Conservation (phyloP, 2,113 vertebrate genomes). For the Axis porcinus region DNA sequence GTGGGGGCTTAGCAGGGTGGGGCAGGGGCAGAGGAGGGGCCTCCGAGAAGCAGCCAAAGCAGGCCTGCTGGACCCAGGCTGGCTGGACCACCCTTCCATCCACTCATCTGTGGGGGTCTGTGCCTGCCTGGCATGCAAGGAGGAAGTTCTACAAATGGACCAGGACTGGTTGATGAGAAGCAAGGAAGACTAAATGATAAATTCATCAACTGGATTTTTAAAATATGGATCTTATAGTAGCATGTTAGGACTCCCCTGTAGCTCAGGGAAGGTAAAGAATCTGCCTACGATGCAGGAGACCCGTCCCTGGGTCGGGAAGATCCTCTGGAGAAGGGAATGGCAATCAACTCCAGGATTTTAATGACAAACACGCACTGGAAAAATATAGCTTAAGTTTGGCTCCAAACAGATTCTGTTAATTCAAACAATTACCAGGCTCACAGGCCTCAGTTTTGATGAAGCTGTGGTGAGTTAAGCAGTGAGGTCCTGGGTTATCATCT, state of each 20-base stretch:
- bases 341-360: not conserved
- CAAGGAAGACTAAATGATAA: not conserved
- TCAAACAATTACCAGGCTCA: not conserved
- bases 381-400: not conserved
- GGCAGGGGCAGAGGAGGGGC: not conserved
- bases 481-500: not conserved
- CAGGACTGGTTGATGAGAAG: not conserved
- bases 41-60: not conserved
- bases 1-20: too few relatives aligned
- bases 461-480: not conserved
- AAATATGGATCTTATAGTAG: not conserved
- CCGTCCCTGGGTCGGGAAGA: not conserved
- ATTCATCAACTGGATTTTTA: not conserved
- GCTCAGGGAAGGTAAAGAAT: not conserved
- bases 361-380: not conserved
- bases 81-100: not conserved
- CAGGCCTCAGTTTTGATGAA: not conserved
- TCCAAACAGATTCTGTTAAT: not conserved
- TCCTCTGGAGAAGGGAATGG: not conserved
- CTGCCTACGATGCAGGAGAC: not conserved
- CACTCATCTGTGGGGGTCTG: not conserved
- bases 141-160: not conserved
- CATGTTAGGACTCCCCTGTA: not conserved
- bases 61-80: not conserved
- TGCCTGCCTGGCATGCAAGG: not conserved